phyloP scores from a whole-genome alignment of 2,888 invertebrate species.

The Troilus luridus region DNA sequence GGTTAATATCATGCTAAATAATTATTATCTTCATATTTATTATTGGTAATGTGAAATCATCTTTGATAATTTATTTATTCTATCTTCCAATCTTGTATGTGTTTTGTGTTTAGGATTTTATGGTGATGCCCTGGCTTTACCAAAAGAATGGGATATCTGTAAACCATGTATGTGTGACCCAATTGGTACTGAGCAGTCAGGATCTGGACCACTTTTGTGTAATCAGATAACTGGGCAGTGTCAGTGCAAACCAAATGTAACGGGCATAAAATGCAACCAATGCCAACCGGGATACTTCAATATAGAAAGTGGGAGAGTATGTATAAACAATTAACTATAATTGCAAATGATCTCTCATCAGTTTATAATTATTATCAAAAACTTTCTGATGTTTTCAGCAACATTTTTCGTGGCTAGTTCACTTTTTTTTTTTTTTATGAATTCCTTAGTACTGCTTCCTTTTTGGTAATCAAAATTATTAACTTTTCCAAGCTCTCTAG shows the following conservation, averaged over 20 bases:
- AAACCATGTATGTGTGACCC: conserved; percentile 90
- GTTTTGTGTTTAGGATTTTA: conserved; percentile 78
- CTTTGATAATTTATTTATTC: not conserved
- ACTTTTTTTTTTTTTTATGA: not conserved
- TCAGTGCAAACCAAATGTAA: conserved; percentile 84
- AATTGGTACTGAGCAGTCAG: conserved; percentile 84
- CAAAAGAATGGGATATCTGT: conserved; percentile 88
- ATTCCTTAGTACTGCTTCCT: not conserved
- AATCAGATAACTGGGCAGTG: conserved; percentile 87
- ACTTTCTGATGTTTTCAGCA: too few relatives aligned
- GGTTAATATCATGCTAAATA: not conserved
- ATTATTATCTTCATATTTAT: conserved; percentile 19
- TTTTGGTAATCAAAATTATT: not conserved
- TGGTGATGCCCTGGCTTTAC: conserved; percentile 88
- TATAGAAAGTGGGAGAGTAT: conserved; percentile 80
- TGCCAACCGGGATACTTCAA: conserved; percentile 90
- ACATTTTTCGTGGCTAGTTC: not conserved
- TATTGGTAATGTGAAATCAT: conserved; percentile 7
- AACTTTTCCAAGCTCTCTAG: not conserved
- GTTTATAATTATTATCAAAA: too few relatives aligned
- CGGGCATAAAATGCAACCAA: conserved; percentile 85
- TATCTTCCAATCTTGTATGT: not conserved
- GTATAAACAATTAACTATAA: not conserved
- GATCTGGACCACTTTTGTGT: conserved; percentile 79
- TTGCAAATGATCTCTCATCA: not conserved